Percentiles rank a stretch among this genome's conserved stretches.
Conservation (phyloP, 2,113 vertebrate species). For the Ellobius talpinus region DNA sequence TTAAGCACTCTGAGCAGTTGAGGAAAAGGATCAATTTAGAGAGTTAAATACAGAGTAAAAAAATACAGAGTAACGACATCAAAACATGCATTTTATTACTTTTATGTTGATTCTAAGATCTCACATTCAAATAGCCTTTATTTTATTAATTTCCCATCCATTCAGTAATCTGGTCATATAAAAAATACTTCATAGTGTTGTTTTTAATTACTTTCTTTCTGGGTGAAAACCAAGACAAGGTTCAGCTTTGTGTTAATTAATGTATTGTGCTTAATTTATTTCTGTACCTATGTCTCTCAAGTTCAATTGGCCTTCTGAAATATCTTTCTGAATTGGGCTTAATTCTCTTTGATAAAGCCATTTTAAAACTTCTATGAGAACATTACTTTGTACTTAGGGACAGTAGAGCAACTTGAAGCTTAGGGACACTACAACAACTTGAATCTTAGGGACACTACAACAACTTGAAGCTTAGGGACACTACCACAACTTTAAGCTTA, state of each 20-base stretch:
- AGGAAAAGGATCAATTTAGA: slow-evolving; percentile 71
- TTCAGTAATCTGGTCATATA: slow-evolving; percentile 34
- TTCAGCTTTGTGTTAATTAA: slow-evolving; percentile 71
- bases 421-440: too few species aligned
- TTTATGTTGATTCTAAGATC: slow-evolving; percentile 36
- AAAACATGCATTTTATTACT: slow-evolving; percentile 55
- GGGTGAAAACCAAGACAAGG: slow-evolving; percentile 45
- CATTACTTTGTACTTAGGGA: background rate
- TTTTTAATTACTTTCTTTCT: slow-evolving; percentile 72
- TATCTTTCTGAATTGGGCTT: slow-evolving; percentile 53
- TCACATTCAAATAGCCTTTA: slow-evolving; percentile 42
- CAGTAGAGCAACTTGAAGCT: too few species aligned
- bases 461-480: too few species aligned
- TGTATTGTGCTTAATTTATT: slow-evolving; percentile 55
- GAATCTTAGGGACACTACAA: too few species aligned
- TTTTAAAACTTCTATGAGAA: slow-evolving; percentile 50
- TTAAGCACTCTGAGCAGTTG: slow-evolving; percentile 61
- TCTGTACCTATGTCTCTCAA: slow-evolving; percentile 13
- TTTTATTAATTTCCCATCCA: slow-evolving; percentile 36
- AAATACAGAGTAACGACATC: slow-evolving; percentile 67
- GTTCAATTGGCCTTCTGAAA: slow-evolving; percentile 57
- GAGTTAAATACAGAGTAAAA: slow-evolving; percentile 74
- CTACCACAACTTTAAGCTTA: background rate
- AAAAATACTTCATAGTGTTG: slow-evolving; percentile 50
- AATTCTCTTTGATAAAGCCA: slow-evolving; percentile 42